Conservation (phyloP, 1,140 invertebrate species). For the Magallana gigas region DNA sequence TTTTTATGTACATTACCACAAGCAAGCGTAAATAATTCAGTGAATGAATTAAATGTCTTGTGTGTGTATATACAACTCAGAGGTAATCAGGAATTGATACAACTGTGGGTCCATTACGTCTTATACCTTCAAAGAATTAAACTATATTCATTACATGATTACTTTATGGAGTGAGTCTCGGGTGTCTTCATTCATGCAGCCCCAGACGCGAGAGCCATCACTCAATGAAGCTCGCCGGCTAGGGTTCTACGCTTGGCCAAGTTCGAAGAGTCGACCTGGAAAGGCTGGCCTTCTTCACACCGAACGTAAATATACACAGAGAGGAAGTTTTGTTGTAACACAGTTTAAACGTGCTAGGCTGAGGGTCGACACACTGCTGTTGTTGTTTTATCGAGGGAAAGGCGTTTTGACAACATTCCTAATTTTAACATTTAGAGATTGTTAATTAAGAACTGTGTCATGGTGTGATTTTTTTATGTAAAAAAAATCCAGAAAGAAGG, state of each 20-base stretch:
- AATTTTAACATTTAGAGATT: no score
- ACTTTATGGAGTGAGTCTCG: background rate
- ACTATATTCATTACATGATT: background rate
- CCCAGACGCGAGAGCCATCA: constrained; percentile 15
- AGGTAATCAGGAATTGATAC: background rate
- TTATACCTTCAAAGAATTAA: background rate
- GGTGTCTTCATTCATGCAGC: constrained; percentile 27
- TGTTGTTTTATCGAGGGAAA: background rate
- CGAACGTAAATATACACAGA: constrained; percentile 19
- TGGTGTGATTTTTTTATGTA: no score
- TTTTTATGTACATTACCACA: background rate
- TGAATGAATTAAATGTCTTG: background rate
- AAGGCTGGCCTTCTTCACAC: background rate
- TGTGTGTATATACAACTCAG: background rate
- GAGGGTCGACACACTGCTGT: background rate
- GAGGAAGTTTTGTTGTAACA: background rate
- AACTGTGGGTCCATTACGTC: background rate
- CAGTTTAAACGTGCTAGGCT: background rate
- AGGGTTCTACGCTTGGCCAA: constrained; percentile 26
- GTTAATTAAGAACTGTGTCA: no score
- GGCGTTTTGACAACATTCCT: background rate
- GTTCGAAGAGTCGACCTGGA: background rate
- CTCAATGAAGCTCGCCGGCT: background rate
- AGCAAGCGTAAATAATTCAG: background rate
- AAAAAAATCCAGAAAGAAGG: no score